Percentiles rank a stretch among this genome's conserved stretches.
Evolutionary conservation across 1,140 invertebrate genomes (phyloP).

Genomic region (Bombus soroeensis): DNA sequence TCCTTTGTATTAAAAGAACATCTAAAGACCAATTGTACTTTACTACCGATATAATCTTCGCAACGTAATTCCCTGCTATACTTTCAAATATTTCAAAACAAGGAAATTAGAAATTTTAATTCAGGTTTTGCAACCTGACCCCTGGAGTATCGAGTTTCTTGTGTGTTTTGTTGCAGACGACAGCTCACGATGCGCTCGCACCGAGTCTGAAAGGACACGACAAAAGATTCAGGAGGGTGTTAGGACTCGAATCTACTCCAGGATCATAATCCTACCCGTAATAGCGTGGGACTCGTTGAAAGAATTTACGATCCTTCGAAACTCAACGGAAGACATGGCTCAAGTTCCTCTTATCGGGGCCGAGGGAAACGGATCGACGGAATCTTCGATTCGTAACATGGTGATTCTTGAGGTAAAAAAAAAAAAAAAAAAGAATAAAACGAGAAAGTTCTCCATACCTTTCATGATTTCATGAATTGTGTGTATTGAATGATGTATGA

Average conservation of each 20-base stretch:
- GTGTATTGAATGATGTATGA: too few relatives aligned
- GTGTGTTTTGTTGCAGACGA: slow-evolving; percentile 48
- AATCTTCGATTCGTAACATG: slow-evolving; percentile 48
- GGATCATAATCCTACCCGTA: slow-evolving; percentile 39
- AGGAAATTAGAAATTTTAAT: slow-evolving; percentile 2
- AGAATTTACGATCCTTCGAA: background rate
- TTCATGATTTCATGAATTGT: too few relatives aligned
- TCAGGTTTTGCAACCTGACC: background rate
- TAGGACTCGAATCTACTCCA: slow-evolving; percentile 54
- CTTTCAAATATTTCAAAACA: slow-evolving; percentile 1
- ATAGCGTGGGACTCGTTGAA: slow-evolving; percentile 25
- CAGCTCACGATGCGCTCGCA: slow-evolving; percentile 50
- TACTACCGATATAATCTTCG: background rate
- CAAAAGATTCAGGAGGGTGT: slow-evolving; percentile 50
- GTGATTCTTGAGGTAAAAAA: slow-evolving; percentile 72
- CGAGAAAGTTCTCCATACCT: background rate
- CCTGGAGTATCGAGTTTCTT: slow-evolving; percentile 5
- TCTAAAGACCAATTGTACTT: slow-evolving; percentile 2
- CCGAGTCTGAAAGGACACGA: slow-evolving; percentile 47
- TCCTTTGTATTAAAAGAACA: background rate
- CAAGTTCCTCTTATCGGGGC: slow-evolving; percentile 59
- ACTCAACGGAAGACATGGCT: slow-evolving; percentile 56
- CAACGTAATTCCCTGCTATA: background rate
- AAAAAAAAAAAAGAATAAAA: background rate
- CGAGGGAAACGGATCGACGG: slow-evolving; percentile 2